phyloP scores from a whole-genome alignment of 1,140 invertebrate genomes.

The Lepidostoma basale region DNA sequence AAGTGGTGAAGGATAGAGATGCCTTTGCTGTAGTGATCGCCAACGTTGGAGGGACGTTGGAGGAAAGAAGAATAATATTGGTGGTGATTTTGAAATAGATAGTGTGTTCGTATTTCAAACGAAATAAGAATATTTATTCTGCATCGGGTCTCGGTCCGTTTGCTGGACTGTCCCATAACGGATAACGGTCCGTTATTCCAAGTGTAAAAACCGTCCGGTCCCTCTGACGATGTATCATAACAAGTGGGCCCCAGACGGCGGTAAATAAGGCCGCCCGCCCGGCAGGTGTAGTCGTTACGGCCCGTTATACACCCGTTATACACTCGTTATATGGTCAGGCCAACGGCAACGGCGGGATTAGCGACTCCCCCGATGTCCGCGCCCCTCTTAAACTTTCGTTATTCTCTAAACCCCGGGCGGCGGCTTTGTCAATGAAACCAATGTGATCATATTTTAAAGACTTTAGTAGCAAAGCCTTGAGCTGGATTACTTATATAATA shows the following conservation, averaged over 20 bases:
- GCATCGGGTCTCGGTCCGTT: too few relatives aligned
- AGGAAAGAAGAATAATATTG: too few relatives aligned
- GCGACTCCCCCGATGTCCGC: constrained; percentile 1
- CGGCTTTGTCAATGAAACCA: not conserved
- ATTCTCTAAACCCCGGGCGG: not conserved
- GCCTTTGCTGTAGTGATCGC: too few relatives aligned
- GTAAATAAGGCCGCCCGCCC: constrained; percentile 36
- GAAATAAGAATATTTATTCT: too few relatives aligned
- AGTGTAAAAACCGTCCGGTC: constrained; percentile 29
- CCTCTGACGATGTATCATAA: constrained; percentile 36
- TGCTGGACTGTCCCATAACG: not conserved
- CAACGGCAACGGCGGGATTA: constrained; percentile 38
- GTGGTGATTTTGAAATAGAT: too few relatives aligned
- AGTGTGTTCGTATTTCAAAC: too few relatives aligned
- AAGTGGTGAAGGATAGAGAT: too few relatives aligned
- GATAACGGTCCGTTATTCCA: not conserved
- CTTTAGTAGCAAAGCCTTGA: too few relatives aligned
- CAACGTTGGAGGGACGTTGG: too few relatives aligned
- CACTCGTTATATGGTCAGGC: constrained; percentile 40
- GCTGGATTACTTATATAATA: too few relatives aligned
- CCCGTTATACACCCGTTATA: constrained; percentile 39
- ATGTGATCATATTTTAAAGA: too few relatives aligned
- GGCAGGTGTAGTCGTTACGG: constrained; percentile 31
- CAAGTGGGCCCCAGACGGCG: constrained; percentile 38
- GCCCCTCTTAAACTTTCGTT: not conserved